Conservation (phyloP, 2,113 vertebrate genomes). For the Mormyrus iriodes region DNA sequence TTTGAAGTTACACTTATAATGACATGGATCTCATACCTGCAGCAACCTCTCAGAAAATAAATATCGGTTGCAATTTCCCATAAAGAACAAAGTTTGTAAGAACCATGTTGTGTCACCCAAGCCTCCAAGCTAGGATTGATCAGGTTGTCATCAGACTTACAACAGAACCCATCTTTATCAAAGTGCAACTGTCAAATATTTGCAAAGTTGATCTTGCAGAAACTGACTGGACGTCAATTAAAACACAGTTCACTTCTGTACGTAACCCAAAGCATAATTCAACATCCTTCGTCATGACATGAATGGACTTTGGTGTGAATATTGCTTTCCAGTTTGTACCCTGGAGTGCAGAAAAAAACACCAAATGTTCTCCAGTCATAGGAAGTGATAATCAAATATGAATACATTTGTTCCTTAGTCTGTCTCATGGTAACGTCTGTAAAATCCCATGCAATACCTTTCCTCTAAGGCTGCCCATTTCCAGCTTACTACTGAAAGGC, state of each 20-base stretch:
- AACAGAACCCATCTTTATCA: neutral
- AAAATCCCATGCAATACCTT: neutral
- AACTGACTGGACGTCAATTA: neutral
- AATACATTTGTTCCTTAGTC: neutral
- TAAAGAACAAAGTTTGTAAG: neutral
- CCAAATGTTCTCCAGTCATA: neutral
- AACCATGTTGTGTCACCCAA: neutral
- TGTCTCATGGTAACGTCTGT: neutral
- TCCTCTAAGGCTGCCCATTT: neutral
- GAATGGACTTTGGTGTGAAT: neutral
- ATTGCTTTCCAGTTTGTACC: neutral
- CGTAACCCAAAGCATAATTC: neutral
- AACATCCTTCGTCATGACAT: neutral
- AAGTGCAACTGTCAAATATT: neutral
- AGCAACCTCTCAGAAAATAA: neutral
- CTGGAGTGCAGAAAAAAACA: neutral
- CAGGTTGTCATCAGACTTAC: neutral
- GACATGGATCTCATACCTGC: neutral
- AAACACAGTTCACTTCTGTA: neutral
- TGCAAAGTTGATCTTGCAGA: neutral
- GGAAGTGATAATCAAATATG: neutral
- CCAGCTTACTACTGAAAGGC: neutral
- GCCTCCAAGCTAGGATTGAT: neutral
- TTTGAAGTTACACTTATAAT: neutral
- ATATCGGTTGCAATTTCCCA: neutral